Conservation (phyloP, 2,888 invertebrate genomes). For the Gari tellinella region DNA sequence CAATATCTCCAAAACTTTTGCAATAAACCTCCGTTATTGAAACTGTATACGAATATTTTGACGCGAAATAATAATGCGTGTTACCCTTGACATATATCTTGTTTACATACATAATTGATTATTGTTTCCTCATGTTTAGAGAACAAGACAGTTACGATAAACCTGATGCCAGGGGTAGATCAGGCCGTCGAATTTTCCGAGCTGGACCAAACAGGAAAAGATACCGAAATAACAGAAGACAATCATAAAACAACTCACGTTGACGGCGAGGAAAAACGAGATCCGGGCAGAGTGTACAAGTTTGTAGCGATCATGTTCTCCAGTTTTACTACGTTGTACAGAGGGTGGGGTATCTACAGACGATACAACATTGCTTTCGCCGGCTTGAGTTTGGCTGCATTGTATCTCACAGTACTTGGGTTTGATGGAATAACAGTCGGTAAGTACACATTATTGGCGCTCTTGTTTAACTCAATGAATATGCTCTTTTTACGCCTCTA, state of each 20-base stretch:
- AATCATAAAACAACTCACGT: neutral
- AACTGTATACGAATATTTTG: too few species aligned
- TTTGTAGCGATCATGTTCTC: conserved; percentile 32
- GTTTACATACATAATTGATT: too few species aligned
- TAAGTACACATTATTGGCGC: too few species aligned
- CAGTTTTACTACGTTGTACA: conserved; percentile 63
- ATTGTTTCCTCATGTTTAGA: too few species aligned
- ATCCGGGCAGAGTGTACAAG: too few species aligned
- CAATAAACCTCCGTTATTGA: too few species aligned
- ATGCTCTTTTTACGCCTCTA: too few species aligned
- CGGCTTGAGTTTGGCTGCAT: conserved; percentile 84
- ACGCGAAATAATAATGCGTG: too few species aligned
- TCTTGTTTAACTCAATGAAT: too few species aligned
- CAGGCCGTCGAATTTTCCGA: conserved; percentile 38
- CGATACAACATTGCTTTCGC: conserved; percentile 83
- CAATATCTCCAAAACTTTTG: too few species aligned
- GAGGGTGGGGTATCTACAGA: conserved; percentile 84
- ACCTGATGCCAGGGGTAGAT: conserved; percentile 44
- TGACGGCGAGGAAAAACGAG: neutral
- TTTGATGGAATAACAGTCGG: conserved; percentile 85
- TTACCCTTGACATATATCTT: too few species aligned
- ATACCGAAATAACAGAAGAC: neutral
- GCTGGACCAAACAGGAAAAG: neutral
- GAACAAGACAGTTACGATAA: conserved; percentile 1
- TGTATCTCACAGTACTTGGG: conserved; percentile 86